A percentile compares a stretch with the other conserved stretches of the same genome.
phyloP scores from a whole-genome alignment of 2,113 vertebrate species.

The Telmatochromis sp. region DNA sequence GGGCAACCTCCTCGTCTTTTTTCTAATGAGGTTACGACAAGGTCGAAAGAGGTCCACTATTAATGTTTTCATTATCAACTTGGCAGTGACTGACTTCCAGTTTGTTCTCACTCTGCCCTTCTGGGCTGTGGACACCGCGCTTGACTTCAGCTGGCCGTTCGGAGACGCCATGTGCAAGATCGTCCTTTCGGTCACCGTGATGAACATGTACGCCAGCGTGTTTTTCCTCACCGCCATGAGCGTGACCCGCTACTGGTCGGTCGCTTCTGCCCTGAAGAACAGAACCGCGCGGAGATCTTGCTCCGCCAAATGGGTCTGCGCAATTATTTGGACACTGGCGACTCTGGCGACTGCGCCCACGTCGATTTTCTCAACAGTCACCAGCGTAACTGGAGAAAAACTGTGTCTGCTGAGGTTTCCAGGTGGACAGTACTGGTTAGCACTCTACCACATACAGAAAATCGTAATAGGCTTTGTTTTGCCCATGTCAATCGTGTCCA shows the following conservation, averaged over 20 bases:
- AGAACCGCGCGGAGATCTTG: conserved; percentile 10
- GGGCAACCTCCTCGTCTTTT: conserved; percentile 68
- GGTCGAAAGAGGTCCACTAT: conserved; percentile 64
- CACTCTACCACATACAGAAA: conserved; percentile 67
- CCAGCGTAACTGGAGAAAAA: conserved; percentile 58
- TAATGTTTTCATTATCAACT: conserved; percentile 70
- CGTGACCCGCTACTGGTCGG: conserved; percentile 67
- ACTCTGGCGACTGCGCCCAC: conserved; percentile 65
- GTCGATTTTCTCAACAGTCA: conserved; percentile 65
- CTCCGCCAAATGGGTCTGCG: conserved; percentile 45
- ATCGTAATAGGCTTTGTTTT: conserved; percentile 63
- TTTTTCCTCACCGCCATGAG: conserved; percentile 76
- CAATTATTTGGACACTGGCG: conserved; percentile 59
- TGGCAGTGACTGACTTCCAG: conserved; percentile 74
- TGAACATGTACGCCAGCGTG: conserved; percentile 76
- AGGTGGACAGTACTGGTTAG: conserved; percentile 66
- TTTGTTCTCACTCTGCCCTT: conserved; percentile 75
- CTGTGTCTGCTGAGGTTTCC: conserved; percentile 69
- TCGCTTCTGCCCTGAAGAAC: conserved; percentile 57
- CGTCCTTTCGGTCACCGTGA: conserved; percentile 70
- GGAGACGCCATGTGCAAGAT: conserved; percentile 72
- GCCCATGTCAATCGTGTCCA: conserved; percentile 64
- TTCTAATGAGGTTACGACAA: conserved; percentile 67
- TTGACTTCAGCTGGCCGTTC: conserved; percentile 79
- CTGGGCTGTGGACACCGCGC: conserved; percentile 72